Percentiles rank a stretch among this genome's conserved stretches.
phyloP scores from a whole-genome alignment of 2,888 invertebrate species.

The Acleris sparsana region DNA sequence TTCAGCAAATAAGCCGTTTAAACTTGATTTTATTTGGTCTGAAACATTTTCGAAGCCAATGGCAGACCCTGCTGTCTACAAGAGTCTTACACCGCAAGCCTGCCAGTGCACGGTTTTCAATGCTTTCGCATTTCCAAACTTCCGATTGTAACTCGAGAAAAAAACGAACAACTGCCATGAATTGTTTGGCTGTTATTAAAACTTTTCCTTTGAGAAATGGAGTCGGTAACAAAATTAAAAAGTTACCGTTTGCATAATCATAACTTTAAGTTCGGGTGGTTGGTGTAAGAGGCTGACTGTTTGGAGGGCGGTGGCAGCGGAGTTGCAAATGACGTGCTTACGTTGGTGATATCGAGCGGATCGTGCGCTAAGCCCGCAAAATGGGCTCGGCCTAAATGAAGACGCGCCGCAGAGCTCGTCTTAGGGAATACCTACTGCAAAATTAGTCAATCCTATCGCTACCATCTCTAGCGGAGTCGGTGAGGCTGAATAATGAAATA shows the following conservation, averaged over 20 bases:
- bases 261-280: slow-evolving; percentile 53
- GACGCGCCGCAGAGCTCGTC: slow-evolving; percentile 58
- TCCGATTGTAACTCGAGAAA: slow-evolving; percentile 50
- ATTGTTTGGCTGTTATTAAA: slow-evolving; percentile 65
- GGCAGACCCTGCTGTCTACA: slow-evolving; percentile 39
- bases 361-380: slow-evolving; percentile 69
- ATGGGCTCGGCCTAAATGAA: slow-evolving; percentile 71
- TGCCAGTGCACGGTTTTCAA: slow-evolving; percentile 54
- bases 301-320: slow-evolving; percentile 51
- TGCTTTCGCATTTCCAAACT: slow-evolving; percentile 57
- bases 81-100: slow-evolving; percentile 28
- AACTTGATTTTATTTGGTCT: slow-evolving; percentile 45
- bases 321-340: slow-evolving; percentile 75
- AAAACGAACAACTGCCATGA: slow-evolving; percentile 57
- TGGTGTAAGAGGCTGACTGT: slow-evolving; percentile 55
- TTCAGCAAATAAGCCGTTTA: not conserved
- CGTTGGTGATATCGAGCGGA: slow-evolving; percentile 64
- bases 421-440: slow-evolving; percentile 63
- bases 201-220: slow-evolving; percentile 57
- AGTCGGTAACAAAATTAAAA: slow-evolving; percentile 56
- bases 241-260: slow-evolving; percentile 59
- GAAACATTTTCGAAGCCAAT: slow-evolving; percentile 54
- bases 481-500: slow-evolving; percentile 79
- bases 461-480: slow-evolving; percentile 67
- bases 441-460: slow-evolving; percentile 79